Evolutionary conservation across 2,888 invertebrate species (phyloP).

Genomic region (Coleophora flavipennella): DNA sequence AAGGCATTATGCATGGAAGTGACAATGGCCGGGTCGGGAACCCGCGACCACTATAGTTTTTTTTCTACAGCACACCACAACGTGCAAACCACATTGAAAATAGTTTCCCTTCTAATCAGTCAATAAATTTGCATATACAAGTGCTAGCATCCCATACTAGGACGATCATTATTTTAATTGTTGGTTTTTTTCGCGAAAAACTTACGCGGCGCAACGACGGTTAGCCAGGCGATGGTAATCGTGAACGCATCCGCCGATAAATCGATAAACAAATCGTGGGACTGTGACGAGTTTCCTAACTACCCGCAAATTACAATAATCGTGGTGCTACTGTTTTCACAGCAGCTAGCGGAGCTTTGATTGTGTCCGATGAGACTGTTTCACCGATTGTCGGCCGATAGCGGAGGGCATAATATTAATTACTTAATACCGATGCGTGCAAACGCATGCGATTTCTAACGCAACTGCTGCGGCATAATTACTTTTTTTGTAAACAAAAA

Average conservation of each 20-base stretch:
- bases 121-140: slow-evolving; percentile 61
- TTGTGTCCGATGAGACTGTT: slow-evolving; percentile 37
- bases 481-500: slow-evolving; percentile 51
- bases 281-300: slow-evolving; percentile 57
- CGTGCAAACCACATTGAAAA: slow-evolving; percentile 59
- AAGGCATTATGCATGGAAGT: slow-evolving; percentile 33
- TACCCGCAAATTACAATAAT: slow-evolving; percentile 52
- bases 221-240: slow-evolving; percentile 54
- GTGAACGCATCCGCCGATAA: slow-evolving; percentile 60
- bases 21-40: slow-evolving; percentile 38
- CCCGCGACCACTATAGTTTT: slow-evolving; percentile 36
- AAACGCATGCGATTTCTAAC: slow-evolving; percentile 60
- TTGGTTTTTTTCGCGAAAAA: slow-evolving; percentile 60
- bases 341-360: slow-evolving; percentile 37
- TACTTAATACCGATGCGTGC: slow-evolving; percentile 67
- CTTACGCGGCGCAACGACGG: slow-evolving; percentile 53
- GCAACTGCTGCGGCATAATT: slow-evolving; percentile 43
- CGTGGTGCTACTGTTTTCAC: slow-evolving; percentile 48
- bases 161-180: slow-evolving; percentile 66
- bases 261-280: slow-evolving; percentile 61
- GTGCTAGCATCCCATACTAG: slow-evolving; percentile 57
- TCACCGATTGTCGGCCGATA: slow-evolving; percentile 59
- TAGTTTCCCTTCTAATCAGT: slow-evolving; percentile 65
- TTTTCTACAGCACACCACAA: slow-evolving; percentile 26
- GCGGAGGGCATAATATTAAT: slow-evolving; percentile 46